A percentile compares a stretch with the other conserved stretches of the same genome.
Evolutionary conservation across 2,113 vertebrate genomes (phyloP).

Genomic region (Scomber japonicus): DNA sequence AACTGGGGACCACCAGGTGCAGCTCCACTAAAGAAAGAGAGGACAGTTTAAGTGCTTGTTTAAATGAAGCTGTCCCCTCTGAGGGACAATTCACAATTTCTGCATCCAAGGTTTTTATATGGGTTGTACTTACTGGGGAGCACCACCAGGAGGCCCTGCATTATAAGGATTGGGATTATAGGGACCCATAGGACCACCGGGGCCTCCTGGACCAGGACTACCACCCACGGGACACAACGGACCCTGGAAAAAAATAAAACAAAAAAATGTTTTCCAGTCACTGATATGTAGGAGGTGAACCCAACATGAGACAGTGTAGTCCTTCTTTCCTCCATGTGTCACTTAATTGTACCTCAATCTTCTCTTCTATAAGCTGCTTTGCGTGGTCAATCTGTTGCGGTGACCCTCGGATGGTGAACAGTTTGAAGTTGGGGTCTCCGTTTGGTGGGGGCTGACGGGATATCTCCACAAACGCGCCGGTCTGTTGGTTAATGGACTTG

Average conservation of each 20-base stretch:
- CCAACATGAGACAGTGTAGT: neutral
- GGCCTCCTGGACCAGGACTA: slow-evolving; percentile 87
- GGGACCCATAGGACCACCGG: slow-evolving; percentile 91
- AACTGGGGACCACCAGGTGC: slow-evolving; percentile 90
- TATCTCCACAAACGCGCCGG: slow-evolving; percentile 94
- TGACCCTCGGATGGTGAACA: slow-evolving; percentile 91
- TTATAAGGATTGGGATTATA: slow-evolving; percentile 93
- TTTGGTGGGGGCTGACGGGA: slow-evolving; percentile 92
- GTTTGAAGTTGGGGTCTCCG: slow-evolving; percentile 93
- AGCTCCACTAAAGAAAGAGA: slow-evolving; percentile 81
- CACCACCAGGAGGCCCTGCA: slow-evolving; percentile 90
- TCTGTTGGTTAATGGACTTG: slow-evolving; percentile 95
- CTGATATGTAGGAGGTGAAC: neutral
- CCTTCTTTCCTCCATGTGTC: neutral
- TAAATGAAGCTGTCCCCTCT: neutral
- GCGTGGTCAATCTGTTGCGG: slow-evolving; percentile 95
- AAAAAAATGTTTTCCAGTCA: too few species aligned
- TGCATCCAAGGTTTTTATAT: neutral
- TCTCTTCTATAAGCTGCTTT: slow-evolving; percentile 95
- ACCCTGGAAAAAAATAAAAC: slow-evolving; percentile 76
- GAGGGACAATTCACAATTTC: neutral
- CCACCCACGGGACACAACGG: slow-evolving; percentile 92
- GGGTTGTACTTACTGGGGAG: slow-evolving; percentile 88
- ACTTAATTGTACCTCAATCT: slow-evolving; percentile 88
- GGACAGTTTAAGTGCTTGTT: neutral